These are phyloP conservation scores for Hipparchia semele DNA, from an alignment of 2,888 invertebrate genomes.

Conservation along the genomic window DNA sequence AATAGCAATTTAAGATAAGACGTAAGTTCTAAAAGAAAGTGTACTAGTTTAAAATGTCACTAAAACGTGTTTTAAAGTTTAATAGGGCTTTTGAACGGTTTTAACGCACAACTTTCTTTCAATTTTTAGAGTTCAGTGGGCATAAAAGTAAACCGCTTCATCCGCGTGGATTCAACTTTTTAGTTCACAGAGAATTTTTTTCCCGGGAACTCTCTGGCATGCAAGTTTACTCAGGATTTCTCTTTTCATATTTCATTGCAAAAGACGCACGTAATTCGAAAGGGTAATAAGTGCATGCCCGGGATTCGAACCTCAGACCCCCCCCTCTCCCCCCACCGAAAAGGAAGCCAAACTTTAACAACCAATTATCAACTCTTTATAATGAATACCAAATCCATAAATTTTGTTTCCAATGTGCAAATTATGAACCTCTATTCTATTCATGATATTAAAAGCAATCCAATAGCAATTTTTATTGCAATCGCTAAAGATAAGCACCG, in stretches of 20 bases:
- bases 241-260: too few relatives aligned
- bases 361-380: too few relatives aligned
- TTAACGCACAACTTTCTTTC: slow-evolving; percentile 26
- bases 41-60: slow-evolving; percentile 34
- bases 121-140: slow-evolving; percentile 8
- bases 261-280: too few relatives aligned
- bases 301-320: too few relatives aligned
- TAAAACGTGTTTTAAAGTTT: slow-evolving; percentile 24
- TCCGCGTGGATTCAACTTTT: too few relatives aligned
- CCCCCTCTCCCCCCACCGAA: too few relatives aligned
- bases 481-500: slow-evolving; percentile 35
- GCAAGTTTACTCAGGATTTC: too few relatives aligned
- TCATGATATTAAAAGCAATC: slow-evolving; percentile 26
- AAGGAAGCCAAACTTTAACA: too few relatives aligned
- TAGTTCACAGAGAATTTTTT: not conserved
- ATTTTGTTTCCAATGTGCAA: not conserved
- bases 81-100: slow-evolving; percentile 10
- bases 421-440: slow-evolving; percentile 7
- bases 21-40: slow-evolving; percentile 24
- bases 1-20: not conserved
- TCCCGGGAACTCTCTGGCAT: not conserved
- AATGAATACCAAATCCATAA: not conserved
- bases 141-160: not conserved
- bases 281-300: too few relatives aligned
- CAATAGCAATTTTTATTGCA: slow-evolving; percentile 33